Evolutionary conservation across 2,113 vertebrate genomes (phyloP), one percentile per base, ranked within the genome.

Genomic region (Callorhinus ursinus): DNA sequence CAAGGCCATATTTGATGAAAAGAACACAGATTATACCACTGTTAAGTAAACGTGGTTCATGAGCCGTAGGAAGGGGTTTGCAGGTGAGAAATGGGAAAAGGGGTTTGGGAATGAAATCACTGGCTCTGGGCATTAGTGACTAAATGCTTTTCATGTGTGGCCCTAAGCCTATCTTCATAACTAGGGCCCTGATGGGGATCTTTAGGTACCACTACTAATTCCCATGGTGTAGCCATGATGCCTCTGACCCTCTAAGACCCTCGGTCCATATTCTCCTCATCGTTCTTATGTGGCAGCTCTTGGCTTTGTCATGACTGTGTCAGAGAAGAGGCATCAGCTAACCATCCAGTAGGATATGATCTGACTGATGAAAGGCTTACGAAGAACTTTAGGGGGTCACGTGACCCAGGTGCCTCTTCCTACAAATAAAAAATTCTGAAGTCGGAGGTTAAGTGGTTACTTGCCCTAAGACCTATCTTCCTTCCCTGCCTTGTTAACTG

Each of bases 11-110:
- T 63, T 2, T 90, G 19, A 76, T 65, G 67, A 84, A 63, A 76
- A 71, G 21, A 57, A 63, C 24, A 39, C 10, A 53, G 81, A 39
- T 53, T n/a, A 36, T 16, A 28, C 69, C 49, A 59, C 0, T 33
- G 87, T 93, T 93, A 63, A 90, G 90, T 79, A 42, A 88, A 87
- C 28, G 53, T 53, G 57, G 26, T 65, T 76, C 14, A 19, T 85
- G n/a, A 63, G 26, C 22, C 14, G 4, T n/a, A 31, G 87, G 42
- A 65, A 19, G 36, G 21, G 3, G 49, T 28, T 61, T 28, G 36
- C 33, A 82, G 9, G 8, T 63, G 26, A 59, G 15, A 61, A n/a
- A 39, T 31, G 22, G 67, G 22, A 55, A 22, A 81, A 46, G 33
- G 22, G 8, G 0, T 3, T 3, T 7, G 3, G 53, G 57, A 77